Conservation (phyloP, 1,140 invertebrate genomes). For the Dendrolimus punctatus region DNA sequence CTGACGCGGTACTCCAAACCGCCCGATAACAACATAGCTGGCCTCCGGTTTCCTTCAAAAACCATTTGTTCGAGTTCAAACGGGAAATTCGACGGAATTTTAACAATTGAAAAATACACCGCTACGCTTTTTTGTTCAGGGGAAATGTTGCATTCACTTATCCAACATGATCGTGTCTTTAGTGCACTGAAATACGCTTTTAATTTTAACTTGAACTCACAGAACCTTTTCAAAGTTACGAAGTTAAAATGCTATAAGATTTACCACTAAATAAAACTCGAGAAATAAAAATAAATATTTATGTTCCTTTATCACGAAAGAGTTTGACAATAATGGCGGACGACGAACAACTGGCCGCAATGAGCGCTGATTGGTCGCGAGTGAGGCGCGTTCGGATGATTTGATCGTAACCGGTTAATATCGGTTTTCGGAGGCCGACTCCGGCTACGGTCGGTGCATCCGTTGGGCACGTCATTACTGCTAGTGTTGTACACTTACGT, state of each 20-base stretch:
- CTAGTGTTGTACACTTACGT: constrained; percentile 38
- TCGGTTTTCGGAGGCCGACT: constrained; percentile 50
- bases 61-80: constrained; percentile 44
- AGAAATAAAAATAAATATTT: too few relatives aligned
- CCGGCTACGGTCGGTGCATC: constrained; percentile 55
- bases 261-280: too few relatives aligned
- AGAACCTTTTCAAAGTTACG: too few relatives aligned
- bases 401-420: constrained; percentile 57
- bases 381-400: constrained; percentile 43
- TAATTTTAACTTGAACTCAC: too few relatives aligned
- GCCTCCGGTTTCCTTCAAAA: constrained; percentile 38
- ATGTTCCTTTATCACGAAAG: constrained; percentile 16
- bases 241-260: too few relatives aligned
- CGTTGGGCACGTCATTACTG: constrained; percentile 27
- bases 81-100: neutral
- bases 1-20: constrained; percentile 37
- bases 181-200: too few relatives aligned
- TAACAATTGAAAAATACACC: constrained; percentile 8
- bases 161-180: constrained; percentile 43
- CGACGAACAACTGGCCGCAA: constrained; percentile 43
- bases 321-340: constrained; percentile 27
- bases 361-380: constrained; percentile 55
- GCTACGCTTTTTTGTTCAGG: constrained; percentile 18
- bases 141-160: constrained; percentile 41
- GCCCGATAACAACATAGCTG: constrained; percentile 57